Percentiles rank a stretch among this genome's conserved stretches.
These are phyloP conservation scores for Synergus laeviventris DNA, from an alignment of 2,888 invertebrate species.

Conservation along the genomic window DNA sequence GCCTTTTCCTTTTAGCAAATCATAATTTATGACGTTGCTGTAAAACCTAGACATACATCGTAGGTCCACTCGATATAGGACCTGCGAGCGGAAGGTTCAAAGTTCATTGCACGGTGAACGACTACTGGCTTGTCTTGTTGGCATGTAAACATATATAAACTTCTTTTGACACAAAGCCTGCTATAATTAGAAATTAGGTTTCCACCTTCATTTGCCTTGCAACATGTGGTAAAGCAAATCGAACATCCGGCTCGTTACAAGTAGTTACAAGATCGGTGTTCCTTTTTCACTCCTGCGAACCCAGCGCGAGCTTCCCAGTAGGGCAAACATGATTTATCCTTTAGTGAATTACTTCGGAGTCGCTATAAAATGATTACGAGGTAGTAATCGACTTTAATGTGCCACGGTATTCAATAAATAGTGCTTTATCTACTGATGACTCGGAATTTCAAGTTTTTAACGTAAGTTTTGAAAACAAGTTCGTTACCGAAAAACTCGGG, in stretches of 20 bases:
- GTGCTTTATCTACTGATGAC: background rate
- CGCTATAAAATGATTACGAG: conserved; percentile 13
- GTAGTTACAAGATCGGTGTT: conserved; percentile 25
- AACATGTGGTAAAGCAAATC: background rate
- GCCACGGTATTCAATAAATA: conserved; percentile 1
- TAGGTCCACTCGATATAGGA: conserved; percentile 25
- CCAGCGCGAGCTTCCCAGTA: conserved; percentile 1
- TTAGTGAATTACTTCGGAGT: conserved; percentile 17
- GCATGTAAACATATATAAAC: conserved; percentile 19
- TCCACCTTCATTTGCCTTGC: background rate
- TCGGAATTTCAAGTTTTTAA: background rate
- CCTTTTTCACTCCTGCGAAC: conserved; percentile 7
- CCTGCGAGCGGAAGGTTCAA: conserved; percentile 30
- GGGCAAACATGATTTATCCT: conserved; percentile 34
- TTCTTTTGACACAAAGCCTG: conserved; percentile 17
- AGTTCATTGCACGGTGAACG: conserved; percentile 37
- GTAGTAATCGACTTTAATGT: conserved; percentile 19
- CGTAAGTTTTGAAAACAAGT: no score
- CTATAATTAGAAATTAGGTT: conserved; percentile 26
- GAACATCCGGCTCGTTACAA: conserved; percentile 25
- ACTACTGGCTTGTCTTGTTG: conserved; percentile 15
- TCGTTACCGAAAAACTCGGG: no score
- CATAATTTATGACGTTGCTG: conserved; percentile 29
- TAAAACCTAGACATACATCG: conserved; percentile 18
- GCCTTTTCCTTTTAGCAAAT: conserved; percentile 15